Evolutionary conservation across 1,140 invertebrate genomes (phyloP).

Genomic region (Drosophila santomea): DNA sequence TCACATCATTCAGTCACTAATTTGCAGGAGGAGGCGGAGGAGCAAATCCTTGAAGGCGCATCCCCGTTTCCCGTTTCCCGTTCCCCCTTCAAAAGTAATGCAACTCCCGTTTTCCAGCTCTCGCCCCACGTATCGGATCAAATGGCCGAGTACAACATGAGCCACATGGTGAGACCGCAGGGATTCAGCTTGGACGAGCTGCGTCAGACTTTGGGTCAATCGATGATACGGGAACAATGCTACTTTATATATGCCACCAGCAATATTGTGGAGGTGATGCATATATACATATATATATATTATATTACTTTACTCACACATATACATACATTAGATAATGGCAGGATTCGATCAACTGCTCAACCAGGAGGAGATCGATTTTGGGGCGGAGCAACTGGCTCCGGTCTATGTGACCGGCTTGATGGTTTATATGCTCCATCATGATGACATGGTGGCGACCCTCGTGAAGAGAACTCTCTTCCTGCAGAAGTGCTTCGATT

Average conservation of each 20-base stretch:
- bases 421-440: slow-evolving; percentile 56
- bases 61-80: too few relatives aligned
- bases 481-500: slow-evolving; percentile 58
- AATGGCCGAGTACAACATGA: neutral
- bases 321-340: slow-evolving; percentile 17
- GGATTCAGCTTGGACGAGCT: slow-evolving; percentile 58
- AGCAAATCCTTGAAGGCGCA: slow-evolving; percentile 10
- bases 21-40: slow-evolving; percentile 5
- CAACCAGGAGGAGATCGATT: slow-evolving; percentile 45
- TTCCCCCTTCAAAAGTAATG: neutral
- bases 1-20: slow-evolving; percentile 16
- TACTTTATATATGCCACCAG: slow-evolving; percentile 44
- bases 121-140: neutral
- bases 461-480: slow-evolving; percentile 54
- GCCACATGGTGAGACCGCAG: slow-evolving; percentile 51
- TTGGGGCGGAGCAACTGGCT: slow-evolving; percentile 52
- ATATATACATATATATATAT: too few relatives aligned
- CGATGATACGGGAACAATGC: slow-evolving; percentile 37
- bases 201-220: slow-evolving; percentile 32
- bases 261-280: slow-evolving; percentile 50
- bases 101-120: neutral
- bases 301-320: too few relatives aligned
- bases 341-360: slow-evolving; percentile 44
- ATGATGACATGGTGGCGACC: slow-evolving; percentile 35
- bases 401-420: slow-evolving; percentile 53